Conservation (phyloP, 2,113 vertebrate species). For the Verasper variegatus region DNA sequence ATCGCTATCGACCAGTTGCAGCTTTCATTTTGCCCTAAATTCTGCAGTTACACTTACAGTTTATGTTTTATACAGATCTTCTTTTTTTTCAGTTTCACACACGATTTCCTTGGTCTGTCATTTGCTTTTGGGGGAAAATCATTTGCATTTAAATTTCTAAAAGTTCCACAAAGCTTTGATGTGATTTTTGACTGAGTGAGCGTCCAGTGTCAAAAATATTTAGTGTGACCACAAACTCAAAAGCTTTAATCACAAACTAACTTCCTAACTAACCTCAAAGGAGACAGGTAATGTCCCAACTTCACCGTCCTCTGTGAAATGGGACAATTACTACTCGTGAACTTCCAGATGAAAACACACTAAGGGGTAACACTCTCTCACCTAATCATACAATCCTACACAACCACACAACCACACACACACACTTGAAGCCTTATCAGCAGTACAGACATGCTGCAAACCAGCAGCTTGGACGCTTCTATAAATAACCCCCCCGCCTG, state of each 20-base stretch:
- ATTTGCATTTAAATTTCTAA: not conserved
- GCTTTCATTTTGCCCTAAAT: not conserved
- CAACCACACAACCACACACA: not conserved
- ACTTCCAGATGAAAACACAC: not conserved
- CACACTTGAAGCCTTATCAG: not conserved
- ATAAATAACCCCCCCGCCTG: slow-evolving; percentile 42
- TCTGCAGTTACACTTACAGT: not conserved
- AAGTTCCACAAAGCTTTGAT: slow-evolving; percentile 7
- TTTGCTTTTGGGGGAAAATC: not conserved
- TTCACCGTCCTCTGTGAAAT: not conserved
- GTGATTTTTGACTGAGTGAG: not conserved
- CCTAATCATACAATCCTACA: not conserved
- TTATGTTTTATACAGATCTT: not conserved
- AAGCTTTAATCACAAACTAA: no score
- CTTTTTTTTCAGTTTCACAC: not conserved
- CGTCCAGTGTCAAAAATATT: no score
- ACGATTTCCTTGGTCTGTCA: not conserved
- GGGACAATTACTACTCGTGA: no score
- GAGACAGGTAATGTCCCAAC: not conserved
- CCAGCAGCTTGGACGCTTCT: slow-evolving; percentile 33
- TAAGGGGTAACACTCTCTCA: not conserved
- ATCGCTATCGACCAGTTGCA: not conserved
- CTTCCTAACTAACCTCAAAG: no score
- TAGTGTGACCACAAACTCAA: not conserved
- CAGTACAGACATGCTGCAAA: not conserved